Conservation (phyloP, 1,140 invertebrate genomes). For the Halotydeus destructor region DNA sequence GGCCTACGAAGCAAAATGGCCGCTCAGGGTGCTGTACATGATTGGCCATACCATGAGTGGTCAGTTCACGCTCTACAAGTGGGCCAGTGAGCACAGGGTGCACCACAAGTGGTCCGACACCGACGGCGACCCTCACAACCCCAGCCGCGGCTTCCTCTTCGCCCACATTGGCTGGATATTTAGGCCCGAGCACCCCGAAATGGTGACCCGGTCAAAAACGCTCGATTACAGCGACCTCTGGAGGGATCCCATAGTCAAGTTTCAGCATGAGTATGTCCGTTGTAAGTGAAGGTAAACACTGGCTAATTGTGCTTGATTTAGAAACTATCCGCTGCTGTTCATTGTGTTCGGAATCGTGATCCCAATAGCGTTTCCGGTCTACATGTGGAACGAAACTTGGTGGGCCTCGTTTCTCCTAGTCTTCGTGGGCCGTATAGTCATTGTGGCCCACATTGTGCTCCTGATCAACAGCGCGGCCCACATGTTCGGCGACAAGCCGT, state of each 20-base stretch:
- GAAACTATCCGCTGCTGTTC: slow-evolving; percentile 50
- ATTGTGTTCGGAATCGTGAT: slow-evolving; percentile 57
- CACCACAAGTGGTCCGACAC: slow-evolving; percentile 64
- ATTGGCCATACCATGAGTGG: slow-evolving; percentile 23
- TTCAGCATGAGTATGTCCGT: slow-evolving; percentile 51
- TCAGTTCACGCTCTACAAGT: no score
- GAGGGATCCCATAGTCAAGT: slow-evolving; percentile 53
- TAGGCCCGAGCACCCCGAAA: slow-evolving; percentile 47
- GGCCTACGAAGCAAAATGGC: slow-evolving; percentile 30
- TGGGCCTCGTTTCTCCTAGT: slow-evolving; percentile 52
- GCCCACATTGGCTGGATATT: slow-evolving; percentile 58
- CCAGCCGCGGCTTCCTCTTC: slow-evolving; percentile 52
- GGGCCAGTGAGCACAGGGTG: slow-evolving; percentile 57
- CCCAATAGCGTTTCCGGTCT: slow-evolving; percentile 58
- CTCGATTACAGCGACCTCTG: slow-evolving; percentile 69
- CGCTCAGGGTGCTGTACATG: slow-evolving; percentile 26
- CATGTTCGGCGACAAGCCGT: slow-evolving; percentile 25
- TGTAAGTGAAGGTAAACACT: not conserved
- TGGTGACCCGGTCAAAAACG: slow-evolving; percentile 45
- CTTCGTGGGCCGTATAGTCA: slow-evolving; percentile 25
- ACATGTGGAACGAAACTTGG: slow-evolving; percentile 58
- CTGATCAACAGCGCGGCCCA: slow-evolving; percentile 47
- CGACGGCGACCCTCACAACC: slow-evolving; percentile 58
- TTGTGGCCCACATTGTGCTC: slow-evolving; percentile 28
- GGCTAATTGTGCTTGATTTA: no score